phyloP scores from a whole-genome alignment of 2,113 vertebrate species.

The Platanista minor region DNA sequence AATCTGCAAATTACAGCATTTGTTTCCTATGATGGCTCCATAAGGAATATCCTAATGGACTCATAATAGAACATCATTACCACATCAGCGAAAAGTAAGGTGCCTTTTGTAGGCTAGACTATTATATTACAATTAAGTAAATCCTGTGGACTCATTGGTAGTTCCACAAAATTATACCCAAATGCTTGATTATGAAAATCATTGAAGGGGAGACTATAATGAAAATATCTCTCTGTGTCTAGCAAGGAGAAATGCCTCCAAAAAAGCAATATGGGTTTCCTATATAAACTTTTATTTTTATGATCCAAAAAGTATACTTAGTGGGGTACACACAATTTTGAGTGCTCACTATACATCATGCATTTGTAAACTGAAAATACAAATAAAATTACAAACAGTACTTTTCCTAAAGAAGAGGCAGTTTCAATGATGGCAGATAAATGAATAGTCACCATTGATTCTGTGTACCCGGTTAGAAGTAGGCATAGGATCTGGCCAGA shows the following conservation, averaged over 20 bases:
- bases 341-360: neutral
- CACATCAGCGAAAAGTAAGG: slow-evolving; percentile 54
- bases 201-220: neutral
- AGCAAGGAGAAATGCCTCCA: slow-evolving; percentile 15
- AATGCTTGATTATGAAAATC: slow-evolving; percentile 51
- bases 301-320: neutral
- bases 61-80: slow-evolving; percentile 24
- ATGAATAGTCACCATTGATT: neutral
- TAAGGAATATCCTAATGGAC: slow-evolving; percentile 52
- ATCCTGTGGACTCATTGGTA: slow-evolving; percentile 50
- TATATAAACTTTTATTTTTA: neutral
- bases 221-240: neutral
- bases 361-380: neutral
- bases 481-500: neutral
- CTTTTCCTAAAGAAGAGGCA: neutral
- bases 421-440: neutral
- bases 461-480: neutral
- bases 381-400: neutral
- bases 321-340: neutral
- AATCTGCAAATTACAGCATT: slow-evolving; percentile 49
- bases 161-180: slow-evolving; percentile 54
- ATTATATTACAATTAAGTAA: slow-evolving; percentile 55
- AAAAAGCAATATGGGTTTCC: neutral
- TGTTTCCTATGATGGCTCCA: slow-evolving; percentile 57
- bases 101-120: neutral